Base-by-base conservation (phyloP, 2,113 vertebrate genomes). In the Thinocorus orbignyianus region DNA sequence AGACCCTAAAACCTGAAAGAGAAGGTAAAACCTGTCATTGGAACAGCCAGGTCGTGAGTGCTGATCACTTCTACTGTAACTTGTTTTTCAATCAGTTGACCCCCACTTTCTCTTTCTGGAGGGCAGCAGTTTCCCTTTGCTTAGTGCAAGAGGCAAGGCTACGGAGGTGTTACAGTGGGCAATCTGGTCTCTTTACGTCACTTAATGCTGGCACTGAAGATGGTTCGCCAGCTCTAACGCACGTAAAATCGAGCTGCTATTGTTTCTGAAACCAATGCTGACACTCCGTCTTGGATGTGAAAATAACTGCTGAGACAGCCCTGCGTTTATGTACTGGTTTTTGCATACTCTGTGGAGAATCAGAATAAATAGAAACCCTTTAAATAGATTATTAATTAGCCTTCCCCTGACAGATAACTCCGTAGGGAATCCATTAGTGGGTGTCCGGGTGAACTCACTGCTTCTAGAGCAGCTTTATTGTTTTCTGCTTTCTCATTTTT, bases 351-450 rank as follows among this genome's bases (percentile, higher is more conserved):
- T 68, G 26, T 0, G 0, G 17, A 78, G 81, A 81, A 89, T 73
- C 31, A 33, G 72, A 86, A 90, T 92, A 94, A 96, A 86, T 77
- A 90, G 61, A 89, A 95, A 48, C 51, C 13, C 57, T 94, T 93
- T 88, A 91, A 95, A 95, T 54, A 95, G 83, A 81, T 83, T 86
- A 92, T 90, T 97, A 93, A 95, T 95, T 96, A 95, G 78, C 71
- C 60, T 86, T 93, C 42, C 31, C 25, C 33, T 93, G 90, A 94
- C 79, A 82, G 51, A 82, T 80, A 82, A 74, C 58, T 78, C 9
- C 0, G 72, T 88, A 65, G 78, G 78, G 95, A 92, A 97, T 94
- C 71, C 74, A 88, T 92, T 95, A 92, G 87, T 41, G 37, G 61
- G 79, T 83, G 82, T 94, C 66, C 3, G 2, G 61, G 73, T 93